Base-by-base conservation (phyloP, 2,888 invertebrate species). In the Elysia crispata region DNA sequence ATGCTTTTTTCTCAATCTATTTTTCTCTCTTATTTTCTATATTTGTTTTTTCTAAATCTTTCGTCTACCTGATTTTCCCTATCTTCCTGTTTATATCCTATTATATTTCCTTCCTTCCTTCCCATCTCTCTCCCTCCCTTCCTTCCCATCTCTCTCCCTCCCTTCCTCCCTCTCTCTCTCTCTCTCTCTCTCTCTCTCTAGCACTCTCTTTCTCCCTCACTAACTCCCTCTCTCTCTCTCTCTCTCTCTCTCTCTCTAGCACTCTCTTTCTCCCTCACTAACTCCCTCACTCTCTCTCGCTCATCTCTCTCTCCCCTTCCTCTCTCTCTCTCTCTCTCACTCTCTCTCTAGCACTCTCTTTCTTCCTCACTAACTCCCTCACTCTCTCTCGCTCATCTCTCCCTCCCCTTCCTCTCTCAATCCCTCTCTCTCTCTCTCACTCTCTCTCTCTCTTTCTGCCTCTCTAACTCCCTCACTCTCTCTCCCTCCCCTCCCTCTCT, bases 341-440 rank as follows among this genome's bases (percentile, higher is more conserved):
- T 72, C 8, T 31, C 31, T n/a, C n/a, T n/a, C n/a, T n/a, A n/a
- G n/a, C n/a, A n/a, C n/a, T n/a, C n/a, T n/a, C n/a, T 28, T 5
- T 57, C 78, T 30, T n/a, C 64, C 30, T 33, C 60, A 28, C 20
- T 72, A 23, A 13, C 64, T 20, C 6, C 54, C 13, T 33, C 60
- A 41, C n/a, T 49, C 49, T 76, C 66, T 76, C 49, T 66, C 66
- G 18, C 23, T 49, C 49, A 66, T 20, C 18, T 41, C 79, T 73
- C 33, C 30, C 64, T 49, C 60, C 18, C n/a, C 25, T 25, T 62
- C 73, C 62, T 15, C 28, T 49, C 23, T 23, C 23, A n/a, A 15
- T 11, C 13, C 11, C 11, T 11, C 11, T 66, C 18, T 76, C 66
- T 66, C 50, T 66, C 66, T 49, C 50, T 49, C 49, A 18, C 50